Percentiles rank a stretch among this genome's conserved stretches.
Conservation (phyloP, 2,888 invertebrate genomes). For the Tanypteryx hageni region DNA sequence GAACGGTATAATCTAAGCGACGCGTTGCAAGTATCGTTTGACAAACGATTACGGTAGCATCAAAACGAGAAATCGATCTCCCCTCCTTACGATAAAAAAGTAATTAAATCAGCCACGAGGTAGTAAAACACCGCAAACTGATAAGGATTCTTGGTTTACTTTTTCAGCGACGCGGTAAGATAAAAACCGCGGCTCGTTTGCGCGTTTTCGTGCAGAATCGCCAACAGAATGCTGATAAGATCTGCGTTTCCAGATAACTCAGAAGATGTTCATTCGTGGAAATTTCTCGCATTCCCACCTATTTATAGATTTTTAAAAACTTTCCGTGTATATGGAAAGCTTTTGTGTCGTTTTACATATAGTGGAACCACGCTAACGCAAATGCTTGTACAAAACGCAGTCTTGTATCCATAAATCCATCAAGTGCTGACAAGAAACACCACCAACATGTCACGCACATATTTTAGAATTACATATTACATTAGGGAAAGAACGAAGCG, state of each 20-base stretch:
- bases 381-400: background rate
- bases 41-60: no score
- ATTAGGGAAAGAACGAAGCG: no score
- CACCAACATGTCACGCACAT: background rate
- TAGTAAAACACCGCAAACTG: no score
- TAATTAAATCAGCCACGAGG: no score
- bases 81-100: no score
- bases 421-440: background rate
- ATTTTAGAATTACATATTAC: background rate
- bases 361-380: background rate
- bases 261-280: background rate
- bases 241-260: background rate
- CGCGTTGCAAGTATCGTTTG: no score
- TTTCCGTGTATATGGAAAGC: background rate
- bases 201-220: background rate
- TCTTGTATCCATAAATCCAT: background rate
- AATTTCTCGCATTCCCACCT: background rate
- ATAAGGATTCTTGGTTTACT: no score
- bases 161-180: no score
- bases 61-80: no score
- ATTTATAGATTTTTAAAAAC: background rate
- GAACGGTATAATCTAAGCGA: no score
- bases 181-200: no score
- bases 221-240: background rate
- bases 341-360: background rate